Base-by-base conservation (phyloP, 2,113 vertebrate genomes). In the Coptodon rendalli region DNA sequence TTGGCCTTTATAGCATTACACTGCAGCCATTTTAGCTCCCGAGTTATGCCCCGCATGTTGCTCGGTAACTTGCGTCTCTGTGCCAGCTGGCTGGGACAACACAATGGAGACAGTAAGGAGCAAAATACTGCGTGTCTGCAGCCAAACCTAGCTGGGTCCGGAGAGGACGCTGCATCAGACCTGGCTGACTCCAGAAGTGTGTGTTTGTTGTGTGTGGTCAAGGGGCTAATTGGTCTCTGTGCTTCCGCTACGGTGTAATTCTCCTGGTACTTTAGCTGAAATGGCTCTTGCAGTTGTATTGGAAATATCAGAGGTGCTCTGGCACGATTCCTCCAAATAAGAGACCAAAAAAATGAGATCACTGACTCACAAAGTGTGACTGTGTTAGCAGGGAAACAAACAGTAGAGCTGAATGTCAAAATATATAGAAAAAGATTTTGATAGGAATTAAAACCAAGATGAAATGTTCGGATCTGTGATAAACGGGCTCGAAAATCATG, bases 41-140 rank as follows among this genome's bases (percentile, higher is more conserved):
- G 45, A 91, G 89, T 91, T 87, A 80, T 83, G 91, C 82, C 80
- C 82, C 54, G 83, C 80, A 81, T 89, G 88, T 85, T 86, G 93
- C 89, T 94, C 84, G 54, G 92, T 71, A 88, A 92, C 91, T 78
- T 54, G 81, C 31, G 87, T 89, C 27, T 89, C 31, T 7, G 59
- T 89, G 90, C 94, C 94, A 93, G 90, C 82, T 93, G 84, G 43
- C 81, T 84, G 54, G 9, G 31, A 45, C n/a, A 9, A 66, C 84
- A 89, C 91, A 86, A 50, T 84, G n/a, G 90, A 85, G 89, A 89
- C 81, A 85, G 43, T 76, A 56, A 79, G 52, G 78, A 91, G 86
- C 53, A 63, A 90, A 91, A 63, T 22, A 16, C 45, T 82, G 78
- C 48, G 14, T 50, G 81, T 85, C 63, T 84, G 84, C 43, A 71